Evolutionary conservation across 2,797 vertebrate species (phyloP).

Genomic region (Acipenser ruthenus): DNA sequence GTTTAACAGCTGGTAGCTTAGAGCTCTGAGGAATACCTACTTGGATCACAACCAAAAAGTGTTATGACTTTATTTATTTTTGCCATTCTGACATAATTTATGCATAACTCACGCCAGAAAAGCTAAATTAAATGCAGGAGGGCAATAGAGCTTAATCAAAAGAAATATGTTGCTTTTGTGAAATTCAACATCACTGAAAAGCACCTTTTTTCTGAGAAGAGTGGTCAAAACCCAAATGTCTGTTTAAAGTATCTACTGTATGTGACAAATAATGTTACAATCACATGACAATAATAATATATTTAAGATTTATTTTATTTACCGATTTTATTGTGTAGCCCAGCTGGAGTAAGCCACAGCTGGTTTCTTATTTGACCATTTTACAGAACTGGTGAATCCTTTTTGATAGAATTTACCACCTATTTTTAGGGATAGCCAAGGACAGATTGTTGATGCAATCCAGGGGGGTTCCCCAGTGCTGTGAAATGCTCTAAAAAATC

Average conservation of each 20-base stretch:
- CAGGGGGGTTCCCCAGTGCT: no score
- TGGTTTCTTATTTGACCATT: no score
- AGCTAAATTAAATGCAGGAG: conserved; percentile 27
- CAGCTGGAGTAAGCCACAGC: no score
- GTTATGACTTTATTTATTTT: conserved; percentile 26
- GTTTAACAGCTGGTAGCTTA: conserved; percentile 28
- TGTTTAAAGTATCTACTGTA: neutral
- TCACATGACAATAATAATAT: no score
- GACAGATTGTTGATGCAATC: no score
- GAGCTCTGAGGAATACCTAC: conserved; percentile 20
- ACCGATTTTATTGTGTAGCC: no score
- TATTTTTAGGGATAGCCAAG: no score
- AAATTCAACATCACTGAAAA: conserved; percentile 8
- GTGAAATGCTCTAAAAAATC: no score
- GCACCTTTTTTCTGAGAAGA: conserved; percentile 2
- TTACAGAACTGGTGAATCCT: no score
- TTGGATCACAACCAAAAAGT: conserved; percentile 24
- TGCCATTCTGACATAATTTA: conserved; percentile 15
- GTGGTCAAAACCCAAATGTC: neutral
- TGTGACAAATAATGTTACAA: no score
- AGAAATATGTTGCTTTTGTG: conserved; percentile 11
- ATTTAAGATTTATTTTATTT: no score
- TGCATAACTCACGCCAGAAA: conserved; percentile 16
- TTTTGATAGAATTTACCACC: no score
- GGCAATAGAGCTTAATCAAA: conserved; percentile 18